Conservation (phyloP, 2,888 invertebrate genomes). For the Rhagonycha lutea region DNA sequence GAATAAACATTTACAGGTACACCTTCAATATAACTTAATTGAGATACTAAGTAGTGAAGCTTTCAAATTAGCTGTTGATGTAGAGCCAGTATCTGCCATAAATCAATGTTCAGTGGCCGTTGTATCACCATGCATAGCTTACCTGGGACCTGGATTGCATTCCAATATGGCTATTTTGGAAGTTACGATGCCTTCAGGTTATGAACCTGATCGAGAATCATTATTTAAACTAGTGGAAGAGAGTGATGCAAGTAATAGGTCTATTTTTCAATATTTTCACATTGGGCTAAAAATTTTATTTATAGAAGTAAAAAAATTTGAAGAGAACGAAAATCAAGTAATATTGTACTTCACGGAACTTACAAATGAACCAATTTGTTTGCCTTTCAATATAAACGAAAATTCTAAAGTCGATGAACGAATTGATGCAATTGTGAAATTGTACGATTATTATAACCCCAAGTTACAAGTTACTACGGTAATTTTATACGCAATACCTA, state of each 20-base stretch:
- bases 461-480: constrained; percentile 58
- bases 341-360: constrained; percentile 61
- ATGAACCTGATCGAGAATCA: constrained; percentile 62
- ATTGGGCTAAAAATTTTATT: constrained; percentile 11
- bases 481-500: constrained; percentile 24
- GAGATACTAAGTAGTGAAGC: constrained; percentile 56
- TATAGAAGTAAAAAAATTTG: constrained; percentile 59
- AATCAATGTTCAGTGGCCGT: constrained; percentile 57
- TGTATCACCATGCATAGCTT: constrained; percentile 51
- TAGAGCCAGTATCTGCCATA: constrained; percentile 53
- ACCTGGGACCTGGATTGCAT: constrained; percentile 53
- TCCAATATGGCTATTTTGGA: constrained; percentile 68
- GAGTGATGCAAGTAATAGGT: constrained; percentile 15
- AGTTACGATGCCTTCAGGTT: constrained; percentile 67
- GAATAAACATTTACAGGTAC: constrained; percentile 42
- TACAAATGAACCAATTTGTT: constrained; percentile 54
- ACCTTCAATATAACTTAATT: constrained; percentile 59
- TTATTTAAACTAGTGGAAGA: constrained; percentile 56
- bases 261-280: neutral
- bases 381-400: constrained; percentile 57
- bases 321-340: constrained; percentile 57
- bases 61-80: constrained; percentile 57
- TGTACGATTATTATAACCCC: constrained; percentile 70
- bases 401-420: constrained; percentile 56
- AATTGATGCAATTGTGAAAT: constrained; percentile 60